A percentile compares a stretch with the other conserved stretches of the same genome.
Evolutionary conservation across 2,888 invertebrate genomes (phyloP).

Genomic region (Mesorhabditis belari): DNA sequence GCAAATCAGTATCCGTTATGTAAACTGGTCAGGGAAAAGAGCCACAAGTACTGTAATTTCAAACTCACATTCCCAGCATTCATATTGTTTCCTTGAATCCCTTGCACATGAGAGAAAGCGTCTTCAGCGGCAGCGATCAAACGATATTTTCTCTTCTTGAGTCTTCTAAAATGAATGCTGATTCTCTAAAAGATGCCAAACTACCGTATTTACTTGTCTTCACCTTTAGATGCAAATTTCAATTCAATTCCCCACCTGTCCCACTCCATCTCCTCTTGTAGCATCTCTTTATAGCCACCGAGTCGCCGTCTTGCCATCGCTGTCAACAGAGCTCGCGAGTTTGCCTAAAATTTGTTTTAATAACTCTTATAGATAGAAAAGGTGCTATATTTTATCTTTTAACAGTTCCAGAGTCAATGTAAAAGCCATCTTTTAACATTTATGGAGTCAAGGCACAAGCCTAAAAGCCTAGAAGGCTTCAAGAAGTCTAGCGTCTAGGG

Average conservation of each 20-base stretch:
- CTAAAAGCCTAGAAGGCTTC: too few relatives aligned
- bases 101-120: conserved; percentile 83
- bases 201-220: conserved; percentile 35
- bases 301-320: conserved; percentile 77
- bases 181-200: conserved; percentile 64
- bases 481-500: too few relatives aligned
- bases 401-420: too few relatives aligned
- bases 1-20: too few relatives aligned
- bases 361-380: background rate
- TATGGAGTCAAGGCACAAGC: too few relatives aligned
- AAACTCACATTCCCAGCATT: too few relatives aligned
- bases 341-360: conserved; percentile 57
- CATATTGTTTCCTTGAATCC: conserved; percentile 4
- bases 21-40: too few relatives aligned
- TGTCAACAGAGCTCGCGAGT: conserved; percentile 67
- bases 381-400: too few relatives aligned
- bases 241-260: too few relatives aligned
- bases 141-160: conserved; percentile 80
- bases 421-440: background rate
- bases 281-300: conserved; percentile 76
- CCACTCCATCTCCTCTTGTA: conserved; percentile 89
- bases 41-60: too few relatives aligned
- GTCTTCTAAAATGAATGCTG: too few relatives aligned
- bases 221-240: too few relatives aligned
- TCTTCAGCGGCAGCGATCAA: conserved; percentile 90